Conservation (phyloP, 2,888 invertebrate genomes). For the Unio delphinus region DNA sequence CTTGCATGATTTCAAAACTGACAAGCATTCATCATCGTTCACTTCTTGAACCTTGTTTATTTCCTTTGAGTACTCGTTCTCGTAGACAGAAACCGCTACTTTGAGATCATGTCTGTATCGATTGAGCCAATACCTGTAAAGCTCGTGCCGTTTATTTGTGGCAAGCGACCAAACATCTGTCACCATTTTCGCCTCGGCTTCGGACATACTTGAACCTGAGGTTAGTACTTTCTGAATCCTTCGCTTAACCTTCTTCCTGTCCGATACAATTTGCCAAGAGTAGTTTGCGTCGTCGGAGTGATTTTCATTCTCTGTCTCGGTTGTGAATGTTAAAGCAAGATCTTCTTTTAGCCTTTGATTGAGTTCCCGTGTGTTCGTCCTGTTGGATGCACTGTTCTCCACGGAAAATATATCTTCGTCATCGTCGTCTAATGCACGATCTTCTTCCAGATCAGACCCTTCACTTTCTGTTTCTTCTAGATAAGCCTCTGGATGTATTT, state of each 20-base stretch:
- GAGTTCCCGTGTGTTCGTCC: no score
- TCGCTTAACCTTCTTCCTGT: no score
- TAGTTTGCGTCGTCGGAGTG: no score
- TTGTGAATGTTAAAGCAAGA: no score
- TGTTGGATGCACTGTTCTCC: neutral
- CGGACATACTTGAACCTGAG: constrained; percentile 19
- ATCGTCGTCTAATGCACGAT: constrained; percentile 21
- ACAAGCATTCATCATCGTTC: constrained; percentile 40
- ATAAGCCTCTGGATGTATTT: constrained; percentile 3
- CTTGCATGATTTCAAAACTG: constrained; percentile 43
- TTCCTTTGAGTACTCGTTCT: constrained; percentile 30
- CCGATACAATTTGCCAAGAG: no score
- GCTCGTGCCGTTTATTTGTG: constrained; percentile 68
- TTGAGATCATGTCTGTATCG: constrained; percentile 31
- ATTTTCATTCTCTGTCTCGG: no score
- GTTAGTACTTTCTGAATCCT: no score
- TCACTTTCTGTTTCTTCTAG: constrained; percentile 1
- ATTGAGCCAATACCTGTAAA: constrained; percentile 70
- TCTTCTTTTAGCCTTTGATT: no score
- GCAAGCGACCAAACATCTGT: constrained; percentile 53
- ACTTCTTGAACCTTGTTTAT: constrained; percentile 37
- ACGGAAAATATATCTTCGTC: constrained; percentile 8
- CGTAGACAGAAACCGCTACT: constrained; percentile 20
- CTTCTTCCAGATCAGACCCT: constrained; percentile 28
- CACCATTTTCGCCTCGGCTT: constrained; percentile 28